Percentiles rank a stretch among this genome's conserved stretches.
phyloP scores from a whole-genome alignment of 1,140 invertebrate species.

The Xylocopa sonorina region DNA sequence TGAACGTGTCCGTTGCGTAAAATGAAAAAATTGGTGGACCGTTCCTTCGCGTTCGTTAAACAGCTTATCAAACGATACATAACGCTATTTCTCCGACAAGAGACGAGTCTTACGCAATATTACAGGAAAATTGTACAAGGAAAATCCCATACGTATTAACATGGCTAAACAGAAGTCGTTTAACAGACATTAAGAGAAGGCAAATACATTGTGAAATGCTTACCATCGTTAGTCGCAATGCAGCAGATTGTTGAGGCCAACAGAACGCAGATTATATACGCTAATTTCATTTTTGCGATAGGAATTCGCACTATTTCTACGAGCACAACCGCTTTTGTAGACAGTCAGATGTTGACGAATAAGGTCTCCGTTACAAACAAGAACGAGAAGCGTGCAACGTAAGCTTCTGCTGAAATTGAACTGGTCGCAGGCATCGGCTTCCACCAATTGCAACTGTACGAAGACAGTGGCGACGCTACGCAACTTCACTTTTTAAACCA shows the following conservation, averaged over 20 bases:
- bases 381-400: constrained; percentile 2
- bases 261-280: neutral
- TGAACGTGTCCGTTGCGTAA: neutral
- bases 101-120: neutral
- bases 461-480: constrained; percentile 47
- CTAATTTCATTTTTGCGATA: constrained; percentile 19
- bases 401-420: constrained; percentile 34
- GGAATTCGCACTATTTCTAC: neutral
- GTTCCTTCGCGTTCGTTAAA: too few relatives aligned
- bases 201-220: constrained; percentile 9
- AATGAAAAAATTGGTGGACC: neutral
- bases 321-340: too few relatives aligned
- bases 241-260: constrained; percentile 16
- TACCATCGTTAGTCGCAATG: constrained; percentile 21
- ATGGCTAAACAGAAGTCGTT: neutral
- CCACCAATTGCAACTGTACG: constrained; percentile 35
- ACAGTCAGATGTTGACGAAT: neutral
- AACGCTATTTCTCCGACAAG: neutral
- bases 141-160: neutral
- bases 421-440: constrained; percentile 25
- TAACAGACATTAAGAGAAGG: neutral
- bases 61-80: neutral
- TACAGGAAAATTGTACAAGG: neutral
- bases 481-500: constrained; percentile 15
- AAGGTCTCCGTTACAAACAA: neutral